Percentiles rank a stretch among this genome's conserved stretches.
phyloP scores from a whole-genome alignment of 1,140 invertebrate genomes.

The Ostrea edulis region DNA sequence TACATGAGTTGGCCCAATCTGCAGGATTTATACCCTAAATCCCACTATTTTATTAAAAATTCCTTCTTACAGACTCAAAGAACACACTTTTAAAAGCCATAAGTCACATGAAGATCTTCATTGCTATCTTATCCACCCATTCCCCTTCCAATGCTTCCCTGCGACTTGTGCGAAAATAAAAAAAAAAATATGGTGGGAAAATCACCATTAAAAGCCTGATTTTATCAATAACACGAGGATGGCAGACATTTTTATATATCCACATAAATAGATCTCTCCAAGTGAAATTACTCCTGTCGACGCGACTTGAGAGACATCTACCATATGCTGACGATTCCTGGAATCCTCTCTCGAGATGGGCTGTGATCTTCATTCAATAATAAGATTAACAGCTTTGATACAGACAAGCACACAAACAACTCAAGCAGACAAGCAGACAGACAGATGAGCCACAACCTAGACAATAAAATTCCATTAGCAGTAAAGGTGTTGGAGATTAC shows the following conservation, averaged over 20 bases:
- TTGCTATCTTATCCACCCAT: neutral
- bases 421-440: conserved; percentile 5
- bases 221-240: neutral
- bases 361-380: conserved; percentile 1
- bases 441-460: neutral
- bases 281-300: neutral
- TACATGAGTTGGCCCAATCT: neutral
- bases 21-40: neutral
- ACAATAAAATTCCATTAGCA: neutral
- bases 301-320: neutral
- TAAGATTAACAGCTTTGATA: neutral
- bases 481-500: neutral
- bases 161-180: neutral
- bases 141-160: neutral
- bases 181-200: conserved; percentile 5
- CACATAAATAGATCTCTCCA: neutral
- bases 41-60: neutral
- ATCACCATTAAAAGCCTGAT: neutral
- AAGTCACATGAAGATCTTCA: neutral
- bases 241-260: neutral
- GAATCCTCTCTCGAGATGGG: neutral
- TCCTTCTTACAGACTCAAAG: neutral
- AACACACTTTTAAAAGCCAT: neutral
- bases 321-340: neutral
- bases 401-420: conserved; percentile 31